Evolutionary conservation across 2,797 vertebrate species (phyloP).

Genomic region (Pipistrellus pipistrellus): DNA sequence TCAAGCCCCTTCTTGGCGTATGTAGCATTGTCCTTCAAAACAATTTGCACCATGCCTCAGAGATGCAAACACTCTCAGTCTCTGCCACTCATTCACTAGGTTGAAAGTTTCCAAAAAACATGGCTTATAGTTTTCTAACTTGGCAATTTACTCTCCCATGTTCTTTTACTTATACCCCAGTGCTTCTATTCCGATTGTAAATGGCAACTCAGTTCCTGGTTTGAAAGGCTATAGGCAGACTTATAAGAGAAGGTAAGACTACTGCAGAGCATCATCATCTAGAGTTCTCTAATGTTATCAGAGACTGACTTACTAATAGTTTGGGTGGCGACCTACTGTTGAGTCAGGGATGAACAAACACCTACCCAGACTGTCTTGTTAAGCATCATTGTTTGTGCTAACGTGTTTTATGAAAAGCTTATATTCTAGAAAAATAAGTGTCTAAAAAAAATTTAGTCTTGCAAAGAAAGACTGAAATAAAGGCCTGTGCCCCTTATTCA

Average conservation of each 20-base stretch:
- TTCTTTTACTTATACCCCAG: background rate
- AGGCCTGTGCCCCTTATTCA: background rate
- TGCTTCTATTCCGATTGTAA: background rate
- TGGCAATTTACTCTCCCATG: background rate
- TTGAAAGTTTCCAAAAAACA: constrained; percentile 9
- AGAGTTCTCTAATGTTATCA: background rate
- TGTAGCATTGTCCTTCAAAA: background rate
- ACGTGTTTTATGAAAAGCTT: constrained; percentile 6
- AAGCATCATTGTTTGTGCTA: background rate
- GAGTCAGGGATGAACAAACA: background rate
- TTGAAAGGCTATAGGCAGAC: background rate
- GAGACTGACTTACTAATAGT: background rate
- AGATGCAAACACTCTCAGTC: background rate
- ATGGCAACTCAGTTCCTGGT: constrained; percentile 20
- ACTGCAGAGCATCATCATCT: background rate
- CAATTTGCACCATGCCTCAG: background rate
- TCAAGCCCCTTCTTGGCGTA: background rate
- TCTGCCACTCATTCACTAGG: background rate
- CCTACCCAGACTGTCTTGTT: background rate
- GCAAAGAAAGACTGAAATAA: constrained; percentile 45
- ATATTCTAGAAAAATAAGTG: background rate
- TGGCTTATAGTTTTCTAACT: background rate
- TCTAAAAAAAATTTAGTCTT: background rate
- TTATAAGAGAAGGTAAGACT: background rate
- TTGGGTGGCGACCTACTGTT: background rate